Conservation (phyloP, 2,113 vertebrate genomes). For the Illadopsis cleaveri region DNA sequence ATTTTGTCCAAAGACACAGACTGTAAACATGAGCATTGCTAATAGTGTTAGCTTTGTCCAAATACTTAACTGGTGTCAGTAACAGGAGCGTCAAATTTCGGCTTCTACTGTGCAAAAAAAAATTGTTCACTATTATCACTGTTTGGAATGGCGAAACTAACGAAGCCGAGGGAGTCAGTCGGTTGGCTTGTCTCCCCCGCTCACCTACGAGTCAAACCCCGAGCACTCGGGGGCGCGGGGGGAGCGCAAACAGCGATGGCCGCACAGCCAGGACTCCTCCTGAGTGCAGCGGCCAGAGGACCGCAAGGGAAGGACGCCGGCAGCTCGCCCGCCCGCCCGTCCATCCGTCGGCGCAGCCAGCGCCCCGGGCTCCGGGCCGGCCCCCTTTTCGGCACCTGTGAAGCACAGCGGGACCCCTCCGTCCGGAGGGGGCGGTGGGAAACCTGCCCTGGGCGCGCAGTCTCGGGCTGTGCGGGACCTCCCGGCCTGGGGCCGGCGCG, state of each 20-base stretch:
- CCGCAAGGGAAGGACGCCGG: no score
- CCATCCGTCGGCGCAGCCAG: neutral
- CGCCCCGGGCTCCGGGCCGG: neutral
- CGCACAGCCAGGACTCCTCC: rapidly evolving
- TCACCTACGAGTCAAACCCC: neutral
- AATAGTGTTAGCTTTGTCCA: neutral
- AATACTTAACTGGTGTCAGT: neutral
- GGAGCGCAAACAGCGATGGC: neutral
- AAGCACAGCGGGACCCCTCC: neutral
- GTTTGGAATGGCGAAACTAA: neutral
- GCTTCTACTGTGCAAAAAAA: neutral
- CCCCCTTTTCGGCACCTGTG: neutral
- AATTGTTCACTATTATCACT: neutral
- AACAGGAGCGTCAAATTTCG: neutral
- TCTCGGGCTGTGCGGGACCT: rapidly evolving
- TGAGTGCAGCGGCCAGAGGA: neutral
- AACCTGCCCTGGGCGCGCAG: neutral
- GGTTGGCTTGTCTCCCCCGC: neutral
- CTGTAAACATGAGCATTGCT: neutral
- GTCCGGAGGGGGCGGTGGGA: no score
- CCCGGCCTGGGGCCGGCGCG: neutral
- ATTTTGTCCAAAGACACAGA: neutral
- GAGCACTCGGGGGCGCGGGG: no score
- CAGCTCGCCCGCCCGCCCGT: neutral
- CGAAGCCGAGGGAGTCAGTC: neutral